Percentiles rank a stretch among this genome's conserved stretches.
phyloP scores from a whole-genome alignment of 2,113 vertebrate species.

The Aphyosemion australe region DNA sequence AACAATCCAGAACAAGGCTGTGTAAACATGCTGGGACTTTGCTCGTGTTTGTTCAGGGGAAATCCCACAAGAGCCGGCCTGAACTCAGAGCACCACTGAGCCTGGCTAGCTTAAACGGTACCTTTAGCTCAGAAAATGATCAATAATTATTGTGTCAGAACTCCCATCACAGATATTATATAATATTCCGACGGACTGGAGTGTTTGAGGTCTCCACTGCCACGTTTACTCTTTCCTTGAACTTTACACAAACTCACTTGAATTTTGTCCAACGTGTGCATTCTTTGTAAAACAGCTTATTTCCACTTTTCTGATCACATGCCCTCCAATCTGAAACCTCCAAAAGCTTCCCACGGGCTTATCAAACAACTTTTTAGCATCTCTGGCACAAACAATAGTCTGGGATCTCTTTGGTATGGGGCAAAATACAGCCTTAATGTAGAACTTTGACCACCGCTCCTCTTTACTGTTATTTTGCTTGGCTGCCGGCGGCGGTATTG shows the following conservation, averaged over 20 bases:
- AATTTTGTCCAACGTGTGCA: constrained; percentile 16
- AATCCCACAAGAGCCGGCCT: constrained; percentile 45
- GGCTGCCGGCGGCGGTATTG: constrained; percentile 61
- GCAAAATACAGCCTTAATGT: constrained; percentile 61
- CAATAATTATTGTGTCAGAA: constrained; percentile 74
- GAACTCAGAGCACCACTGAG: constrained; percentile 53
- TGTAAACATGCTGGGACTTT: constrained; percentile 45
- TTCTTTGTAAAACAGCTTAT: constrained; percentile 31
- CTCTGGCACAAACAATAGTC: constrained; percentile 66
- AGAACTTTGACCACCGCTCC: constrained; percentile 69
- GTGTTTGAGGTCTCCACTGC: constrained; percentile 51
- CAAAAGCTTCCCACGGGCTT: constrained; percentile 46
- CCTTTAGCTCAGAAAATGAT: constrained; percentile 71
- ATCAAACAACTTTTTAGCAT: constrained; percentile 53
- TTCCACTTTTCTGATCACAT: constrained; percentile 39
- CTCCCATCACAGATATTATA: constrained; percentile 36
- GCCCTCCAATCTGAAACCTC: constrained; percentile 24
- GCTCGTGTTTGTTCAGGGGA: constrained; percentile 21
- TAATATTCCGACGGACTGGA: constrained; percentile 48
- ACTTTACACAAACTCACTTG: constrained; percentile 31
- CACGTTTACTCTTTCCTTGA: constrained; percentile 40
- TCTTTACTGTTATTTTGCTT: constrained; percentile 72
- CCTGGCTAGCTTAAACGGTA: constrained; percentile 58
- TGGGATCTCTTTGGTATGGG: constrained; percentile 46
- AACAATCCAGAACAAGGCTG: constrained; percentile 45